A percentile compares a stretch with the other conserved stretches of the same genome.
These are phyloP conservation scores for Saturnia pavonia DNA, from an alignment of 2,888 invertebrate species.

Conservation along the genomic window DNA sequence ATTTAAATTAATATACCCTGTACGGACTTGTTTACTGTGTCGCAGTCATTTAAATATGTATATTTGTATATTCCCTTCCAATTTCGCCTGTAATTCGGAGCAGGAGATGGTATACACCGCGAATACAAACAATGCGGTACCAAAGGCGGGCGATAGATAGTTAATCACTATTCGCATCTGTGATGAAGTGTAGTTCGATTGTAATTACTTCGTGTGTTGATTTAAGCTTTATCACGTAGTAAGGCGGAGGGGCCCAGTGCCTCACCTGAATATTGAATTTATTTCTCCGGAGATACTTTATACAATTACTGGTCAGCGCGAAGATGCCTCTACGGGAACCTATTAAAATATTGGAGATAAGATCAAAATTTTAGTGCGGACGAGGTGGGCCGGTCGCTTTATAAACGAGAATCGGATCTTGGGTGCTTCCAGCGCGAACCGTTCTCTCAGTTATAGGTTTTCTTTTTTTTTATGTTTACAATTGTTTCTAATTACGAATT, in stretches of 20 bases:
- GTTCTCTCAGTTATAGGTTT: slow-evolving; percentile 61
- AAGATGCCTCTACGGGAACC: slow-evolving; percentile 78
- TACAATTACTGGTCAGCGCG: slow-evolving; percentile 69
- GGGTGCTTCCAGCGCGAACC: slow-evolving; percentile 61
- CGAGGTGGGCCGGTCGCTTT: slow-evolving; percentile 72
- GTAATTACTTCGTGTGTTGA: slow-evolving; percentile 80
- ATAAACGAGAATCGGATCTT: slow-evolving; percentile 68
- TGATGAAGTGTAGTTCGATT: slow-evolving; percentile 74
- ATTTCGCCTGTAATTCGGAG: slow-evolving; percentile 52
- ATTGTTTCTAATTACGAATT: slow-evolving; percentile 78
- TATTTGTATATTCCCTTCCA: slow-evolving; percentile 38
- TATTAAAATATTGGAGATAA: slow-evolving; percentile 80
- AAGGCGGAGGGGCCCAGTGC: slow-evolving; percentile 51
- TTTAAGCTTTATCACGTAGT: slow-evolving; percentile 75
- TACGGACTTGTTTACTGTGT: slow-evolving; percentile 42
- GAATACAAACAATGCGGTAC: slow-evolving; percentile 49
- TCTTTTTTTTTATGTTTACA: slow-evolving; percentile 61
- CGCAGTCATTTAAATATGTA: slow-evolving; percentile 48
- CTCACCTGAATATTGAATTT: slow-evolving; percentile 67
- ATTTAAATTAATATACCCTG: slow-evolving; percentile 41
- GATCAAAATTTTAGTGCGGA: slow-evolving; percentile 75
- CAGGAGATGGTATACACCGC: slow-evolving; percentile 38
- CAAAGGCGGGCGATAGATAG: slow-evolving; percentile 60
- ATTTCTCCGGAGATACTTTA: slow-evolving; percentile 66
- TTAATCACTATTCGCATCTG: slow-evolving; percentile 77